Conservation (phyloP, 2,888 invertebrate species). For the Hartigia nigra region DNA sequence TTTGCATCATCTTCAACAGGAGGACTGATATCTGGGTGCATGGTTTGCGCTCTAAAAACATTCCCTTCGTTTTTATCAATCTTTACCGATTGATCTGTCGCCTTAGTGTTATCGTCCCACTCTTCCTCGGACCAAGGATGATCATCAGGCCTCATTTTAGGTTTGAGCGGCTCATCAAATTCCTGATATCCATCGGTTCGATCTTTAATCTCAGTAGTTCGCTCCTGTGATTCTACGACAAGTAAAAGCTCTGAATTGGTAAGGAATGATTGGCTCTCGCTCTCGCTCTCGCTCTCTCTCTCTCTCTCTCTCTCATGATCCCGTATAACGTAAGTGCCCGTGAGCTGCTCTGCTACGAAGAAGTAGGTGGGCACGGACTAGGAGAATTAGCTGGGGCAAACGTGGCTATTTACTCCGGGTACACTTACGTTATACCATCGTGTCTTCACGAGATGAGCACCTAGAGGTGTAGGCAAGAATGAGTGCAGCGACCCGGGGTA, state of each 20-base stretch:
- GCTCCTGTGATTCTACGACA: not conserved
- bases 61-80: not conserved
- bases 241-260: not conserved
- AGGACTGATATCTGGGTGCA: constrained; percentile 31
- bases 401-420: constrained; percentile 37
- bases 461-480: not conserved
- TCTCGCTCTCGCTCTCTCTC: too few relatives aligned
- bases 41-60: constrained; percentile 28
- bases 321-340: constrained; percentile 11
- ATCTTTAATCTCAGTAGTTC: not conserved
- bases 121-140: constrained; percentile 14
- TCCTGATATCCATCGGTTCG: constrained; percentile 17
- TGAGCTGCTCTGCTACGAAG: not conserved
- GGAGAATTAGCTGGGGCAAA: constrained; percentile 8
- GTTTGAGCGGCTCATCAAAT: not conserved
- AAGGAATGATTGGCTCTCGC: not conserved
- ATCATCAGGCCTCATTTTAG: constrained; percentile 7
- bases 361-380: not conserved
- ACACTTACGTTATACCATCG: constrained; percentile 19
- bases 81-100: constrained; percentile 14
- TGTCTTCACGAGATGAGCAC: constrained; percentile 10
- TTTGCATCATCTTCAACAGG: not conserved
- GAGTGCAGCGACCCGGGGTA: constrained; percentile 28
- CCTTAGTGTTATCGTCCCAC: constrained; percentile 26
- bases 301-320: not conserved